phyloP scores from a whole-genome alignment of 2,888 invertebrate genomes.

The Pomacea canaliculata region DNA sequence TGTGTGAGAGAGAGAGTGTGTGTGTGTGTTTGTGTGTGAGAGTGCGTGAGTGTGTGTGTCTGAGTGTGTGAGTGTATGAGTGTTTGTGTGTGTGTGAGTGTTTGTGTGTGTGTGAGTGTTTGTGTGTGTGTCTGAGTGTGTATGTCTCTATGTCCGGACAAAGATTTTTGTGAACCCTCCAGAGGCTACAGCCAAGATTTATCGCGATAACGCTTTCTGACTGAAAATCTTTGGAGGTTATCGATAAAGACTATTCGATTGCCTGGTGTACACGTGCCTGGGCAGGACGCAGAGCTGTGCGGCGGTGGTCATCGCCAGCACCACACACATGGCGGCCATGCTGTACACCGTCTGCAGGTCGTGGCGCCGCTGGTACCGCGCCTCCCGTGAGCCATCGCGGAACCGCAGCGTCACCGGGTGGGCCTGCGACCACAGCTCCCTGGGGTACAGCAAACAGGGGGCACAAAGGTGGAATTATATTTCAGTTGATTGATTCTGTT shows the following conservation, averaged over 20 bases:
- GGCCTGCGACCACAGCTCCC: constrained; percentile 17
- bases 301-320: constrained; percentile 60
- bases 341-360: constrained; percentile 63
- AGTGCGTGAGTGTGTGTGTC: no score
- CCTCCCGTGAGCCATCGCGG: constrained; percentile 78
- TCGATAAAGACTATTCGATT: no score
- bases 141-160: no score
- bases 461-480: background rate
- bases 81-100: no score
- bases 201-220: no score
- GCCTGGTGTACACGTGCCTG: constrained; percentile 38
- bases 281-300: constrained; percentile 59
- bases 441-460: constrained; percentile 1
- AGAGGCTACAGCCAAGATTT: no score
- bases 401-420: constrained; percentile 71
- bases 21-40: no score
- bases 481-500: no score
- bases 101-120: no score
- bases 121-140: no score
- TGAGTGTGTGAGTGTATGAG: fast-evolving
- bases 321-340: constrained; percentile 61
- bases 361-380: constrained; percentile 74
- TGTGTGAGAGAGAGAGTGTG: fast-evolving
- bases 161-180: no score
- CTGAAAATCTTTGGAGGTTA: no score